These are phyloP conservation scores for Nemapogon koenigi DNA, from an alignment of 2,888 invertebrate species.

Conservation along the genomic window DNA sequence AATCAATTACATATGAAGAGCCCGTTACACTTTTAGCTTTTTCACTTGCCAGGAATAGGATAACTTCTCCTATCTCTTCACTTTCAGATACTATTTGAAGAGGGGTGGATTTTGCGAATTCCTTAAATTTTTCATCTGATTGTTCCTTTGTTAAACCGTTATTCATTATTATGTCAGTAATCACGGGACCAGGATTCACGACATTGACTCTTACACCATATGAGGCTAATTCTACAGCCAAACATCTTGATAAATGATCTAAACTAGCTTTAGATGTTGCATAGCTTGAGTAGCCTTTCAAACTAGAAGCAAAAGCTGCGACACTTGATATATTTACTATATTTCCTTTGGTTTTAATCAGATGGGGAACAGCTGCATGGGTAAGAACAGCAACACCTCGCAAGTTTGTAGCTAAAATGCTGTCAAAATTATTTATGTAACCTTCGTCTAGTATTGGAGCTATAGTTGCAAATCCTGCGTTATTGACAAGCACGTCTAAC, in stretches of 20 bases:
- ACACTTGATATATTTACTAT: slow-evolving; percentile 31
- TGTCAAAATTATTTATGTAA: slow-evolving; percentile 24
- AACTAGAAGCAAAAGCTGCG: too few relatives aligned
- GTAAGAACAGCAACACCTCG: slow-evolving; percentile 25
- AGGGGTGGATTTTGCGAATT: slow-evolving; percentile 17
- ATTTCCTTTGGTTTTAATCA: slow-evolving; percentile 25
- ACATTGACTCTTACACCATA: slow-evolving; percentile 71
- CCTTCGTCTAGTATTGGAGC: slow-evolving; percentile 20
- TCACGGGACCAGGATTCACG: slow-evolving; percentile 76
- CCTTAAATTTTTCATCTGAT: slow-evolving; percentile 17
- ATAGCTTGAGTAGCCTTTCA: slow-evolving; percentile 37
- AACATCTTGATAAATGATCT: slow-evolving; percentile 75
- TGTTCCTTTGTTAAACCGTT: slow-evolving; percentile 27
- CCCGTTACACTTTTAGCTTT: slow-evolving; percentile 32
- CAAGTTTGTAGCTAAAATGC: slow-evolving; percentile 24
- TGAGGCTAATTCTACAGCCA: slow-evolving; percentile 68
- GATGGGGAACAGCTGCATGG: slow-evolving; percentile 19
- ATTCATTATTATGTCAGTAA: slow-evolving; percentile 31
- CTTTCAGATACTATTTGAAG: slow-evolving; percentile 22
- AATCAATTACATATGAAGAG: slow-evolving; percentile 18
- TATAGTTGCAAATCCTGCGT: slow-evolving; percentile 21
- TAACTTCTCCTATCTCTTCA: slow-evolving; percentile 26
- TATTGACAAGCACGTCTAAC: slow-evolving; percentile 29
- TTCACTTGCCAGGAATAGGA: slow-evolving; percentile 27
- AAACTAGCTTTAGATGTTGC: slow-evolving; percentile 75